Conservation (phyloP, 1,140 invertebrate species). For the Cotesia vestalis region DNA sequence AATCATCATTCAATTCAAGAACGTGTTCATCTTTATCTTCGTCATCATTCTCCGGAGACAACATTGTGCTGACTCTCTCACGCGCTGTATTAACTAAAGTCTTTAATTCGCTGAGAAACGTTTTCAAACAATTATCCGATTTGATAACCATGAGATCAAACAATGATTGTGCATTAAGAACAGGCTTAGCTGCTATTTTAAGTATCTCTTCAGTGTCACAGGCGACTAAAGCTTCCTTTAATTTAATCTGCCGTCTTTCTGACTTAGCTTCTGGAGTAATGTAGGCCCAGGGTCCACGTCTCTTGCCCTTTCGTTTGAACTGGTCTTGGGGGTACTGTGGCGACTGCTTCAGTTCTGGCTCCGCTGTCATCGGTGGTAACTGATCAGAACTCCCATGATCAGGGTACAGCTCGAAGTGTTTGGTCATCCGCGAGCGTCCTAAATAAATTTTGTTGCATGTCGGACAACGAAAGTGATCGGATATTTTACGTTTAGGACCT, state of each 20-base stretch:
- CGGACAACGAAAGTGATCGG: conserved; percentile 68
- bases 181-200: conserved; percentile 61
- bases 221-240: conserved; percentile 65
- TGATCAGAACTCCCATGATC: conserved; percentile 69
- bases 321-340: conserved; percentile 46
- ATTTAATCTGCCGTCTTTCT: conserved; percentile 63
- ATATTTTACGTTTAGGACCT: conserved; percentile 66
- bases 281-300: conserved; percentile 61
- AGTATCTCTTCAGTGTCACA: conserved; percentile 57
- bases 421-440: conserved; percentile 66
- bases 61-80: conserved; percentile 48
- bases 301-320: conserved; percentile 59
- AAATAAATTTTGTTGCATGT: conserved; percentile 70
- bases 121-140: conserved; percentile 55
- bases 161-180: conserved; percentile 56
- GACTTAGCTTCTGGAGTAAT: conserved; percentile 63
- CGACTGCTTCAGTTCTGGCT: conserved; percentile 52
- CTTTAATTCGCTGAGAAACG: conserved; percentile 54
- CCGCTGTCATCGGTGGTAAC: conserved; percentile 55
- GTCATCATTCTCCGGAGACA: conserved; percentile 42
- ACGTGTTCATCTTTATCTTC: conserved; percentile 43
- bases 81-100: conserved; percentile 51
- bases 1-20: conserved; percentile 50
- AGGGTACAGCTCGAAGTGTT: conserved; percentile 73
- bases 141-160: conserved; percentile 58